Evolutionary conservation across 35 echinoderm and acorn worm species (phyloP), one percentile per base, ranked within the genome.

Genomic region (Amphiura filiformis): DNA sequence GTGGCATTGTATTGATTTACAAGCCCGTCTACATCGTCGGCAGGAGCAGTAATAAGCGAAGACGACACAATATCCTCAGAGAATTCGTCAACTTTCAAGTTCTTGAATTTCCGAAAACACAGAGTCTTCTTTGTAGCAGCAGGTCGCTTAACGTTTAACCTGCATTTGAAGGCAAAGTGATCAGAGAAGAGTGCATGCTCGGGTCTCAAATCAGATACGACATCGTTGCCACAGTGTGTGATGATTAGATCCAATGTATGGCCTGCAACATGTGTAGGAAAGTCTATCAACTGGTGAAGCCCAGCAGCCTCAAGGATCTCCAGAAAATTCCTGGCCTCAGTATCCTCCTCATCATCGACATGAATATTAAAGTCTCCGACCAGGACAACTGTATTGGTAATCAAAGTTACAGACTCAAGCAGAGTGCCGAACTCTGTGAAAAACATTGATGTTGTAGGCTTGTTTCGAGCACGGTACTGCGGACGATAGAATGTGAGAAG

Each of bases 101-200:
- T 13, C n/a, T 2, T 76, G 38, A 32, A 57, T n/a, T 31, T 88
- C 80, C 39, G 37, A 5, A 44, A 36, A 80, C 30, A 26, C 13
- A 80, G 12, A 22, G 36, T 14, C 40, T 88, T 80, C 44, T 84
- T 90, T 12, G 80, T 49, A 35, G 80, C 13, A 15, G 31, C 37
- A 86, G 89, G 89, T 30, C 75, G 81, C 15, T 12, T 83, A 37
- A 91, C 23, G 70, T 91, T 86, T 0, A 91, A 61, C 15, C 23
- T 77, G 36, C 34, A 39, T 9, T 39, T 7, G 9, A 91, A 37
- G 33, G 89, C 89, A 18, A 22, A 17, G 40, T 91, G 82, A 39
- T 86, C 89, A 37, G 70, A 91, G 7, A 80, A 80, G n/a, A 86
- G 81, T 34, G 18, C 83, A 18, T 28, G 1, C 7, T 26, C 75